Evolutionary conservation across 2,113 vertebrate species (phyloP), one percentile per base, ranked within the genome.

Genomic region (Alosa alosa): DNA sequence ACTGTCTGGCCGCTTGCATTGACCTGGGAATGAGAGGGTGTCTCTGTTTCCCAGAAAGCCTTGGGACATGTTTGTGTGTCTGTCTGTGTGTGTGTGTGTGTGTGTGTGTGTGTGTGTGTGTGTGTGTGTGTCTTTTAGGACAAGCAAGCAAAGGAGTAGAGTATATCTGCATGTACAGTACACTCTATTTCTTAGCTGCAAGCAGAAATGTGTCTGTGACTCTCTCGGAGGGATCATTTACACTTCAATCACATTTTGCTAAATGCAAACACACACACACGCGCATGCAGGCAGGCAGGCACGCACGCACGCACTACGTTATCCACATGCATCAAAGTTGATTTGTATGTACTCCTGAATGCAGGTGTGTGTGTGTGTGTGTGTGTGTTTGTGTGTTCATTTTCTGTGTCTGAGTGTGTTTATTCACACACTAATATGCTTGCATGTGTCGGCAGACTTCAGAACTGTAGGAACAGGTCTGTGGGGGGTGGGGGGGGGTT

Each of bases 401-500:
- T 20, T n/a, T 25, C 7, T 20, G 11, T 82, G 47, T 45, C 18
- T 25, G 17, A 36, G 18, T 75, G 36, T 57, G 85, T 84, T 84
- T 52, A 36, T 85, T 45, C 83, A 55, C 83, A 72, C 50, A 75
- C 22, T 25, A 39, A 47, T 39, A 82, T 7, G 17, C 36, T 81
- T 1, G 50, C 25, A 20, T 57, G 82, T 15, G 22, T 44, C 81
- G 41, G 45, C n/a, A 68, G 6, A 47, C 45, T 57, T 86, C 41
- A 83, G 81, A 83, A 86, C 64, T 25, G 15, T n/a, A 85, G 85
- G 60, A 86, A 85, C 2, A 10, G 60, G 60, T n/a, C 25, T 8
- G n/a, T 68, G 60, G 60, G 22, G n/a, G 20, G 20, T 3, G 60
- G 1, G 31, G 64, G 64, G 64, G 64, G 64, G 57, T 20, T 20